A percentile compares a stretch with the other conserved stretches of the same genome.
Evolutionary conservation across 2,113 vertebrate genomes (phyloP).

Genomic region (Alligator mississippiensis): DNA sequence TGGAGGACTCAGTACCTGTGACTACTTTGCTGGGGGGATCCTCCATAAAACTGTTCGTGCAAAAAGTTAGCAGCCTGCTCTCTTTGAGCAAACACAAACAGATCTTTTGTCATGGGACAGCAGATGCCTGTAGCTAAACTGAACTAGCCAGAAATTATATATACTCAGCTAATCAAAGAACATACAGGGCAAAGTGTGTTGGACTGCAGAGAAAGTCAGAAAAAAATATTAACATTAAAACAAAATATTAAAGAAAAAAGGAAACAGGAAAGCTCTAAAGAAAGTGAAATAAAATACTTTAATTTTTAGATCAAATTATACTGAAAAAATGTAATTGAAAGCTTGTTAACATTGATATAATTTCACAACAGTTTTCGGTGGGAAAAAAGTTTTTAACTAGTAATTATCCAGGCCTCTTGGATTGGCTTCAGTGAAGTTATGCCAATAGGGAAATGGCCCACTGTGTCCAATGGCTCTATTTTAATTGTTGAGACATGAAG

Average conservation of each 20-base stretch:
- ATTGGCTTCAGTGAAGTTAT: neutral
- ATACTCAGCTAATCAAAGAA: neutral
- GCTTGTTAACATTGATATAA: neutral
- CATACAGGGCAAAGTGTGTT: too few relatives aligned
- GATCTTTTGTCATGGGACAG: neutral
- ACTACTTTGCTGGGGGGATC: too few relatives aligned
- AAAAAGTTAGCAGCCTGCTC: too few relatives aligned
- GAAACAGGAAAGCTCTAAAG: neutral
- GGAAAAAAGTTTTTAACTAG: neutral
- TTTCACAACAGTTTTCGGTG: neutral
- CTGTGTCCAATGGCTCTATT: neutral
- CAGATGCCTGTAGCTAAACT: neutral
- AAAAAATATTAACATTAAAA: neutral
- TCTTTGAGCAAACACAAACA: neutral
- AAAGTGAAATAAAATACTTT: accelerated
- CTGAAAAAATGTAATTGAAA: neutral
- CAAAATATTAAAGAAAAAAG: neutral
- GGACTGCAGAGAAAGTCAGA: neutral
- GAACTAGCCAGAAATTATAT: neutral
- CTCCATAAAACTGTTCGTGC: too few relatives aligned
- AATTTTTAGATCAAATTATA: neutral
- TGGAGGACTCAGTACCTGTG: too few relatives aligned
- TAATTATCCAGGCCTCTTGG: neutral
- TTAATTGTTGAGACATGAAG: neutral
- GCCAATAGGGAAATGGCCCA: neutral